Evolutionary conservation across 2,888 invertebrate species (phyloP), one percentile per base, ranked within the genome.

Genomic region (Drosophila bunnanda): DNA sequence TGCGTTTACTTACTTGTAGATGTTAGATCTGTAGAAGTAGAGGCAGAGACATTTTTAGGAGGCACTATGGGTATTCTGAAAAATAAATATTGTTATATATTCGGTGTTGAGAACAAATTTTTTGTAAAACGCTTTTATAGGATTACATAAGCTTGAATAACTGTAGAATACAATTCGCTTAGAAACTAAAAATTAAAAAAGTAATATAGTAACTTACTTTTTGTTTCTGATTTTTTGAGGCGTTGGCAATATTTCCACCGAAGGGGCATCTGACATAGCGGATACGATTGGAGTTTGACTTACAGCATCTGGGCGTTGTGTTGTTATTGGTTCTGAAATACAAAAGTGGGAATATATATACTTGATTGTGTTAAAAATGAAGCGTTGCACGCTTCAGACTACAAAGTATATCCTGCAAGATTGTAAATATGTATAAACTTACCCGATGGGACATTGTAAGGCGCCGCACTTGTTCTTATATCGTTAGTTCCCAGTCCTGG

Each of bases 261-360:
- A 92, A 85, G 95, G 95, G 82, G 94, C 95, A 89, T 95, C 95
- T 64, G 95, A 94, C 93, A 95, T 95, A 75, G 95, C 95, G 74
- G 95, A 95, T 62, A 95, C 95, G 77, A 95, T 94, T 48, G 95
- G 95, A 32, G 95, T 94, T 70, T 89, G 89, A 12, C 75, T 80
- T 34, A 52, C 20, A 54, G 77, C 75, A 67, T 70, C 69, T 28
- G n/a, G 32, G 22, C 69, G 70, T 20, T 43, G 66, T 46, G 43
- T 8, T n/a, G 75, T 55, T 13, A 72, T 68, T 76, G 80, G 77
- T 69, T 89, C 83, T 76, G 20, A 22, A 46, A 25, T 20, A 15
- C 9, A 13, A 9, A 34, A 34, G 20, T 15, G 28, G 12, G 5
- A 4, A 43, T 3, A n/a, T 44, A 22, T 22, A 10, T 9, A 39